Conservation (phyloP, 2,113 vertebrate genomes). For the Atlantisia rogersi region DNA sequence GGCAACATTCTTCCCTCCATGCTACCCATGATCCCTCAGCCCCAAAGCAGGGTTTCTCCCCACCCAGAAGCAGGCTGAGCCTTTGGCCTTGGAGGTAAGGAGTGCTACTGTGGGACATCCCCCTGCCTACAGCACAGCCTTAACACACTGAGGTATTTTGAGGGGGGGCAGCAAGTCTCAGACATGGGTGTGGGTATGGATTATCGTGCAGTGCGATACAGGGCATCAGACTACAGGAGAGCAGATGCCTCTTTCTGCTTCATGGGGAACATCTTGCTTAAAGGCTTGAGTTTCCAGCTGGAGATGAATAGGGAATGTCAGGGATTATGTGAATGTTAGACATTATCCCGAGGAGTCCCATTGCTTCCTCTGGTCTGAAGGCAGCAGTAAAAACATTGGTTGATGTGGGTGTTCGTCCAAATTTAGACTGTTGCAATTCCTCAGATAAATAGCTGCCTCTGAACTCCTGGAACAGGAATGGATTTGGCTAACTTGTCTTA, state of each 20-base stretch:
- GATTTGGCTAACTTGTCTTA: not conserved
- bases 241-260: not conserved
- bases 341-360: not conserved
- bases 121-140: not conserved
- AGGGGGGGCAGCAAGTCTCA: not conserved
- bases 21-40: not conserved
- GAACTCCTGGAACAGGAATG: not conserved
- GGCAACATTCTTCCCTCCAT: not conserved
- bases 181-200: not conserved
- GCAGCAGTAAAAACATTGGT: not conserved
- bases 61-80: not conserved
- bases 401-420: not conserved
- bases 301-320: not conserved
- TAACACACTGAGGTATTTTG: not conserved
- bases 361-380: not conserved
- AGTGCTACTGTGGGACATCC: not conserved
- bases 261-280: not conserved
- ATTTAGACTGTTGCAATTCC: not conserved
- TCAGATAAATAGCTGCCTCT: not conserved
- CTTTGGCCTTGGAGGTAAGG: not conserved
- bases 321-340: not conserved
- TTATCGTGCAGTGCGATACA: not conserved
- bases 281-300: conserved; percentile 2
- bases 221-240: not conserved
- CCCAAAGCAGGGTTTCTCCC: not conserved